Evolutionary conservation across 2,888 invertebrate genomes (phyloP).

Genomic region (Listrodromus nycthemerus): DNA sequence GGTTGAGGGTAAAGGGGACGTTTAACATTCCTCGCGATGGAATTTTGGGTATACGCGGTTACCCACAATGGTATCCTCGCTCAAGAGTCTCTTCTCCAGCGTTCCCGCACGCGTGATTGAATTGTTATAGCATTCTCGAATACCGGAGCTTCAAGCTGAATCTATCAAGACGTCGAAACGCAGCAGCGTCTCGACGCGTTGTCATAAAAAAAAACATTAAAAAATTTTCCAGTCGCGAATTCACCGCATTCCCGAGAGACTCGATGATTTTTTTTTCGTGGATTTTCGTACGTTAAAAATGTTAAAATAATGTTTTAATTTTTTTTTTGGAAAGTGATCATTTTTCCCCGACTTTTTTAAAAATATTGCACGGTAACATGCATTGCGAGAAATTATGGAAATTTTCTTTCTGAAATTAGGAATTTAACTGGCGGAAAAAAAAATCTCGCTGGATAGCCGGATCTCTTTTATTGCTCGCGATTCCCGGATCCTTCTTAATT

Average conservation of each 20-base stretch:
- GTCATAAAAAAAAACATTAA: background rate
- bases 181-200: too few relatives aligned
- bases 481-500: background rate
- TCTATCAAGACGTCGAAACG: background rate
- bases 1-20: background rate
- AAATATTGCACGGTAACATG: too few relatives aligned
- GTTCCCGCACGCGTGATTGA: slow-evolving; percentile 42
- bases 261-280: background rate
- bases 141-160: slow-evolving; percentile 7
- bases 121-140: slow-evolving; percentile 33
- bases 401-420: too few relatives aligned
- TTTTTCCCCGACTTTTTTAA: too few relatives aligned
- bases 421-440: background rate
- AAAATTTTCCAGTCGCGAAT: background rate
- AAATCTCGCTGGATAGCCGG: background rate
- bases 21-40: slow-evolving; percentile 17
- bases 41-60: slow-evolving; percentile 52
- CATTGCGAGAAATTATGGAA: too few relatives aligned
- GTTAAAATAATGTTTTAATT: too few relatives aligned
- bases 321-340: background rate
- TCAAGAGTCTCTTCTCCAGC: background rate
- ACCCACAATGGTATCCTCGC: slow-evolving; percentile 40
- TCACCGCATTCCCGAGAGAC: background rate
- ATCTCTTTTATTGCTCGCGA: background rate
- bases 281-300: too few relatives aligned